Conservation (phyloP, 1,140 invertebrate species). For the Drosophila nebulosa region DNA sequence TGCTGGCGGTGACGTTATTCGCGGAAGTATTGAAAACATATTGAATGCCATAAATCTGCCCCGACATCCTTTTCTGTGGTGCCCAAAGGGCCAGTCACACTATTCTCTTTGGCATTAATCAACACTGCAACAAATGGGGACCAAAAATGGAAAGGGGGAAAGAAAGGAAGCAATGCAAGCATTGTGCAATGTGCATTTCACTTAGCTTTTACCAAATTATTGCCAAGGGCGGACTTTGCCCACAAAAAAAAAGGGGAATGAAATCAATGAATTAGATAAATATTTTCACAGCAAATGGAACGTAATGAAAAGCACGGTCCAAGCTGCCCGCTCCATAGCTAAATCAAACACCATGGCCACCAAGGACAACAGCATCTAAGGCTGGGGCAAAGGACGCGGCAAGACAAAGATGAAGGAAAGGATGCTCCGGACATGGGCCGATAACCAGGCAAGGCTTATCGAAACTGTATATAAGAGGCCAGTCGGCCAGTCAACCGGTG, state of each 20-base stretch:
- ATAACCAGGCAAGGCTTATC: constrained; percentile 36
- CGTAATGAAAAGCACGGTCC: constrained; percentile 60
- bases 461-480: constrained; percentile 8
- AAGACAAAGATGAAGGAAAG: background rate
- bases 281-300: constrained; percentile 65
- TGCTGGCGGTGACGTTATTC: constrained; percentile 41
- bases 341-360: constrained; percentile 32
- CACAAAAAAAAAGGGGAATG: background rate
- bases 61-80: constrained; percentile 8
- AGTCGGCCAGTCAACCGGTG: constrained; percentile 2
- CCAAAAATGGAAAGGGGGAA: too few species aligned
- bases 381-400: background rate
- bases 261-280: constrained; percentile 64
- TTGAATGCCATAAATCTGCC: constrained; percentile 55
- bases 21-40: constrained; percentile 58
- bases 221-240: background rate
- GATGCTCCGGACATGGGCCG: constrained; percentile 25
- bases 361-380: background rate
- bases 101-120: background rate
- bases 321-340: constrained; percentile 48
- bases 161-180: too few species aligned
- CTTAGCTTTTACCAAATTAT: background rate
- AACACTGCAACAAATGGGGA: constrained; percentile 32
- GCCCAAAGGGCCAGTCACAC: background rate
- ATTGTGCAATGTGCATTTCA: background rate